Base-by-base conservation (phyloP, 2,113 vertebrate genomes). In the Corythoichthys intestinalis region DNA sequence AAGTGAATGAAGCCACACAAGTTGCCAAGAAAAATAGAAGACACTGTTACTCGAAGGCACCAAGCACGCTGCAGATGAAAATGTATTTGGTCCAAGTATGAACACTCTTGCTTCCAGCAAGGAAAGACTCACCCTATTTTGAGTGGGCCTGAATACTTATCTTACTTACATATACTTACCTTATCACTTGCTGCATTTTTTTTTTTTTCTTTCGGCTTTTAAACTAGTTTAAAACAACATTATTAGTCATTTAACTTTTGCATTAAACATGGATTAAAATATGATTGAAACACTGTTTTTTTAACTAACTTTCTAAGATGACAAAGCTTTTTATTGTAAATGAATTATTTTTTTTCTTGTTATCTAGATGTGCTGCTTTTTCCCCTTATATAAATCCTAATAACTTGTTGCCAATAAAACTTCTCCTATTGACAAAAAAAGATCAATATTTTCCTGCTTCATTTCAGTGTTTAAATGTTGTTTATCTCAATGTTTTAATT, bases 361-460 rank as follows among this genome's bases (percentile, higher is more conserved):
- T 78, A 84, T 90, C 78, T 78, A 82, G 84, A 90, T 87, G 83
- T 70, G 83, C 80, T 82, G 83, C 74, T 74, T 90, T 88, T 79
- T 89, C 90, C 89, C 89, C 1, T 88, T 86, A 91, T 93, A 90
- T 91, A 93, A 90, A 93, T 93, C 90, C 88, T 88, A 92, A 93
- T 92, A 87, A 85, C 82, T 77, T 71, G 75, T 76, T 67, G 69
- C 78, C 62, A 86, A 78, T 74, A 59, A 81, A 85, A 78, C 75
- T 79, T 85, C 83, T 81, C 82, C 86, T 69, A 78, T 89, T 78
- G 76, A 83, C 76, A 86, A 75, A 81, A 86, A 80, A 28, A 28
- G 1, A 28, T 28, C 20, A 28, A 28, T 28, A 28, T 28, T 28
- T 28, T 28, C 20, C 20, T 28, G 20, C 20, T 28, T 28, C 20